Evolutionary conservation across 2,888 invertebrate genomes (phyloP), one percentile per base, ranked within the genome.

Genomic region (Anodontia alba): DNA sequence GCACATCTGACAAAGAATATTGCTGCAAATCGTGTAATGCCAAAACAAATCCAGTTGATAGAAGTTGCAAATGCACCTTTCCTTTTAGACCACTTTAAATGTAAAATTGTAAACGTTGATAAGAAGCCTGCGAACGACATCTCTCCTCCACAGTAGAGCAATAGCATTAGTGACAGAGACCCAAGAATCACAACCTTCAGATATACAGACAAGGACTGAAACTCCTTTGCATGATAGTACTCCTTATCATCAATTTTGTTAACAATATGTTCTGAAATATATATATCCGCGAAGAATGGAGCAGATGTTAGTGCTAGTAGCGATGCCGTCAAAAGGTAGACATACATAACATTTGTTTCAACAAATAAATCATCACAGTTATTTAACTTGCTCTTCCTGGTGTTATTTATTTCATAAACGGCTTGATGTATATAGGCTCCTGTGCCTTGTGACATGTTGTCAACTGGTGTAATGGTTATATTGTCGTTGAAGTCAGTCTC

Each of bases 41-140:
- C 93, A 83, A 94, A 94, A n/a, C 91, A 87, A 0, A 93, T 93
- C 95, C 95, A 95, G 80, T 93, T 93, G 0, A 93, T 87, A 12
- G 94, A 91, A 3, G 93, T 92, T 3, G 94, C 80, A 26, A 90
- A 83, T 8, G 92, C 89, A 3, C 92, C 94, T 33, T 86, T 84
- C 0, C 88, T 73, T 73, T 92, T 90, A 15, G 90, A 79, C 86
- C 94, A 90, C 12, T 87, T 78, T 17, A 93, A 86, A 73, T 92
- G 87, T 33, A 74, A 31, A 7, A 80, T 57, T 3, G 69, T 73
- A 67, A 86, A 86, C 0, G 86, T 83, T 80, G 81, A 81, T 5
- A 86, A 38, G 70, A 77, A 79, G 5, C 81, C 78, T 31, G 79
- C 83, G 57, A 79, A 86, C 0, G 75, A 75, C 49, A 79, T 80